Evolutionary conservation across 1,140 invertebrate species (phyloP).

Genomic region (Marisa cornuarietis): DNA sequence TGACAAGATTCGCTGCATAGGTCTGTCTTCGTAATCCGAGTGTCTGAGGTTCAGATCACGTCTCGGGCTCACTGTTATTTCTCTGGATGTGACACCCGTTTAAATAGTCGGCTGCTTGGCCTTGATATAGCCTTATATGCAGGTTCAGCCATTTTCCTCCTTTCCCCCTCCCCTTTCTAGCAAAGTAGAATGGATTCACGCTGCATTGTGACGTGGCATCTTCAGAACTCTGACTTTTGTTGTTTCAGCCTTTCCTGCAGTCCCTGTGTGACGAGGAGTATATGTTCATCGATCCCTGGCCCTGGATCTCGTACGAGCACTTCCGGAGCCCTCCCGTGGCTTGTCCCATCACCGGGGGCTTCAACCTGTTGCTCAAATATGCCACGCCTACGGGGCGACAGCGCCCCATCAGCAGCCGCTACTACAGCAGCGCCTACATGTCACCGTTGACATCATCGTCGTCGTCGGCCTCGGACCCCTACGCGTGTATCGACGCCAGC

Average conservation of each 20-base stretch:
- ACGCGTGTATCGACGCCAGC: conserved; percentile 8
- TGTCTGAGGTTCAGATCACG: too few relatives aligned
- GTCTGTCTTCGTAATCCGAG: too few relatives aligned
- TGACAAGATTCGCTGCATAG: too few relatives aligned
- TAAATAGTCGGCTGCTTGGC: too few relatives aligned
- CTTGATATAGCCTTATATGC: too few relatives aligned
- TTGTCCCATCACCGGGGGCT: conserved; percentile 27
- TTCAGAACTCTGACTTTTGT: too few relatives aligned
- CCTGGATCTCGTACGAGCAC: conserved; percentile 32
- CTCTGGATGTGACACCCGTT: too few relatives aligned
- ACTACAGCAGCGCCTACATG: background rate
- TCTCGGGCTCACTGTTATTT: too few relatives aligned
- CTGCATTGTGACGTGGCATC: too few relatives aligned
- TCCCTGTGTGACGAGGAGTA: conserved; percentile 21
- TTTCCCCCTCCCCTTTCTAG: too few relatives aligned
- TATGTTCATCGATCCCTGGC: conserved; percentile 26
- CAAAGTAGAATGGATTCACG: too few relatives aligned
- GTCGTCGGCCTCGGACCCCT: background rate
- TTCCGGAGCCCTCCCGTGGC: background rate
- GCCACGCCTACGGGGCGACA: background rate
- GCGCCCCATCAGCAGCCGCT: background rate
- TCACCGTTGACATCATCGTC: background rate
- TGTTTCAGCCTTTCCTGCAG: background rate
- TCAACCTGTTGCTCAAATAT: conserved; percentile 27
- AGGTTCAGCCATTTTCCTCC: too few relatives aligned